phyloP scores from a whole-genome alignment of 2,113 vertebrate genomes.

The Daboia siamensis region DNA sequence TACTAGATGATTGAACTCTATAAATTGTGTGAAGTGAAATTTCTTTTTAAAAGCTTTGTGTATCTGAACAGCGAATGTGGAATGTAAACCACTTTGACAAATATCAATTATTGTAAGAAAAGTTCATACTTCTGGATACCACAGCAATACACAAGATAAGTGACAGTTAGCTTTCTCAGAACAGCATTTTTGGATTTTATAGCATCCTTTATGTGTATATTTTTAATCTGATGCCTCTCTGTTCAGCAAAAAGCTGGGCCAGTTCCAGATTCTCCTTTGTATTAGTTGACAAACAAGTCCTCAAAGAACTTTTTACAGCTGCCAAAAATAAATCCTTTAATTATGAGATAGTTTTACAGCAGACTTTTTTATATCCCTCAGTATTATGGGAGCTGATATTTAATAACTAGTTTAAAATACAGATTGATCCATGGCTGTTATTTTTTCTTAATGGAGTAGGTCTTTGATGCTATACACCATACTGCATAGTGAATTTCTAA shows the following conservation, averaged over 20 bases:
- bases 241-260: not conserved
- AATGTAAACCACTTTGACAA: constrained; percentile 8
- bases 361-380: not conserved
- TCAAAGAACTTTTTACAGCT: not conserved
- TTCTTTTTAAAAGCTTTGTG: not conserved
- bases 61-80: not conserved
- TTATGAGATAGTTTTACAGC: not conserved
- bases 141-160: constrained; percentile 8
- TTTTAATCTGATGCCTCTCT: constrained; percentile 2
- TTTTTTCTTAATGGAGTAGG: not conserved
- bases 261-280: constrained; percentile 8
- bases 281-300: not conserved
- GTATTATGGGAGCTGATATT: not conserved
- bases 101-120: constrained; percentile 19
- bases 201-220: not conserved
- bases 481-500: not conserved
- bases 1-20: not conserved
- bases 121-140: not conserved
- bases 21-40: not conserved
- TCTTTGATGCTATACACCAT: not conserved
- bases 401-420: not conserved
- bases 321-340: not conserved
- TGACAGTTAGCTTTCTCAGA: constrained; percentile 6
- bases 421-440: not conserved
- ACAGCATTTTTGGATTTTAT: constrained; percentile 16